These are phyloP conservation scores for Apteryx owenii DNA, from an alignment of 2,113 vertebrate species.

Conservation along the genomic window DNA sequence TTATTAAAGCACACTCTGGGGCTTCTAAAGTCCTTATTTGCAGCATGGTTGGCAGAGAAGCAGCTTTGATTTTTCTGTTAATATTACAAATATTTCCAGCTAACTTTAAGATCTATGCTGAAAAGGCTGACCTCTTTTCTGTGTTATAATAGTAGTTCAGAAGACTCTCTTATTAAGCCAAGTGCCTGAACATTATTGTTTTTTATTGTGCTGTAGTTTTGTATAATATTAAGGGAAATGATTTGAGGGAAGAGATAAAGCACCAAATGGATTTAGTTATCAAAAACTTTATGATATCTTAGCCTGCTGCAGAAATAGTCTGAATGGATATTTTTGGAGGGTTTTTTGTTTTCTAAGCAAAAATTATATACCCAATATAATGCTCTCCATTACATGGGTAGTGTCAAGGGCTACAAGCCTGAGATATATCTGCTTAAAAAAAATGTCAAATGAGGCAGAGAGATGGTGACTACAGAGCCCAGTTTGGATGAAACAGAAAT, in stretches of 20 bases:
- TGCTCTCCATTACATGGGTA: not conserved
- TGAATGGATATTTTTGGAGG: not conserved
- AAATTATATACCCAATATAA: not conserved
- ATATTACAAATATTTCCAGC: constrained; percentile 56
- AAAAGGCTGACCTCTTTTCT: constrained; percentile 6
- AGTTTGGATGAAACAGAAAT: not conserved
- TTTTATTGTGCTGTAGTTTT: constrained; percentile 62
- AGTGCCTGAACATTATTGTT: constrained; percentile 26
- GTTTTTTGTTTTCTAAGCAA: constrained; percentile 1
- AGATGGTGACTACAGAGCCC: not conserved
- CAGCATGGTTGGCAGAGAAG: constrained; percentile 6
- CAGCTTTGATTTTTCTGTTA: constrained; percentile 42
- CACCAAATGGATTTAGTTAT: constrained; percentile 65
- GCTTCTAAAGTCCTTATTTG: constrained; percentile 14
- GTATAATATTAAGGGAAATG: constrained; percentile 44
- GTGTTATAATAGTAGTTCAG: constrained; percentile 34
- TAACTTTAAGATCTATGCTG: constrained; percentile 56
- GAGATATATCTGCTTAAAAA: not conserved
- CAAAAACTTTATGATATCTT: constrained; percentile 31
- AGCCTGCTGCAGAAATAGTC: not conserved
- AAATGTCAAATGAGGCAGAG: not conserved
- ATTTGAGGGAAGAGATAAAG: constrained; percentile 35
- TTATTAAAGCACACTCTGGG: constrained; percentile 15
- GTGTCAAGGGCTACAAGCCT: not conserved
- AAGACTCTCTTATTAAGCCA: constrained; percentile 51